These are phyloP conservation scores for Brachypterus glaber DNA, from an alignment of 2,888 invertebrate species.

Conservation along the genomic window DNA sequence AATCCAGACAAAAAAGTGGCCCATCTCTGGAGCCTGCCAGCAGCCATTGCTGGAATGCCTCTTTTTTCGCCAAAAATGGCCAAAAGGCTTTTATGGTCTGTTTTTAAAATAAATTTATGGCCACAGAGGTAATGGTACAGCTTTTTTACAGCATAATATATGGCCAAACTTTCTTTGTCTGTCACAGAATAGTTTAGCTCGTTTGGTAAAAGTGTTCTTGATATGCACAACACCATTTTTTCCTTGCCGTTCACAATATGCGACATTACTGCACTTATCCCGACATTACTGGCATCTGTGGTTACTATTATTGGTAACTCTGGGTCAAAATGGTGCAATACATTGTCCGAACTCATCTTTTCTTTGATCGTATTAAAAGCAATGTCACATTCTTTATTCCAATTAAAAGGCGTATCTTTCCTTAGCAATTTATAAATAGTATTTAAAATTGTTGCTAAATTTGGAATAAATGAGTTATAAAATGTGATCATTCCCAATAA, in stretches of 20 bases:
- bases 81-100: conserved; percentile 6
- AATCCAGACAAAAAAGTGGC: too few relatives aligned
- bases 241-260: conserved; percentile 4
- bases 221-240: conserved; percentile 2
- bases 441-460: conserved; percentile 6
- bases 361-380: conserved; percentile 6
- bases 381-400: conserved; percentile 5
- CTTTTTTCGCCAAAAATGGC: conserved; percentile 27
- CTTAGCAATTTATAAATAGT: conserved; percentile 2
- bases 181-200: conserved; percentile 7
- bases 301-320: conserved; percentile 9
- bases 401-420: conserved; percentile 1
- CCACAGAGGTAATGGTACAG: conserved; percentile 6
- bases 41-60: conserved; percentile 30
- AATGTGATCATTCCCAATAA: too few relatives aligned
- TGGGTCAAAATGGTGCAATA: conserved; percentile 4
- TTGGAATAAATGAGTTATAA: too few relatives aligned
- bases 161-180: conserved; percentile 26
- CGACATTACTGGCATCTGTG: conserved; percentile 5
- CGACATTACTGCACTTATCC: conserved; percentile 7
- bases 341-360: background rate
- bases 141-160: conserved; percentile 20
- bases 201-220: conserved; percentile 7
- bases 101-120: conserved; percentile 1
- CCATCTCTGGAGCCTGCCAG: conserved; percentile 30